Conservation (phyloP, 2,797 vertebrate genomes). For the Phalloptychus januarius region DNA sequence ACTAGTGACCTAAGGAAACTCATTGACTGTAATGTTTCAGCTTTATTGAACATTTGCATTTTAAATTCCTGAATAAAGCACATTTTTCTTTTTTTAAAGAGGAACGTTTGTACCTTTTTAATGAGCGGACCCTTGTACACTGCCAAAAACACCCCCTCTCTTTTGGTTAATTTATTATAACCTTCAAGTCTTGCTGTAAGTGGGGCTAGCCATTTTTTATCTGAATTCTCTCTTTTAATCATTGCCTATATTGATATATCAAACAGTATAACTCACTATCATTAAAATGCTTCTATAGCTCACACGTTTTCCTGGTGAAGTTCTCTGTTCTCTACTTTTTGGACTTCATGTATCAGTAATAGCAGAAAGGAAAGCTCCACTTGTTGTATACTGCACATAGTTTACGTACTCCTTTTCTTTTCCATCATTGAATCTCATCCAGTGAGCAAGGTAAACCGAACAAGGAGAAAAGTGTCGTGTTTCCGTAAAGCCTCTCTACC, state of each 20-base stretch:
- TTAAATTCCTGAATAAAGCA: neutral
- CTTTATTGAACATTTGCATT: neutral
- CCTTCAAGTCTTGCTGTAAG: neutral
- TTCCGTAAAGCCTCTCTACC: conserved; percentile 38
- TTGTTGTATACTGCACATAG: conserved; percentile 9
- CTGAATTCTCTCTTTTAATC: conserved; percentile 25
- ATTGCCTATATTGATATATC: conserved; percentile 41
- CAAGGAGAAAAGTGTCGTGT: conserved; percentile 16
- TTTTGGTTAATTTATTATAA: neutral
- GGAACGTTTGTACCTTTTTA: neutral
- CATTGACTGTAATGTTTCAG: neutral
- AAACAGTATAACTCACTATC: conserved; percentile 44
- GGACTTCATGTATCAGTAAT: conserved; percentile 19
- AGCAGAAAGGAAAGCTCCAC: neutral
- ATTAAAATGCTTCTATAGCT: conserved; percentile 60
- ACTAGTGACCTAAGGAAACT: neutral
- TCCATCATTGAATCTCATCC: conserved; percentile 39
- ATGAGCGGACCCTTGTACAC: neutral
- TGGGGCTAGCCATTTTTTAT: conserved; percentile 15
- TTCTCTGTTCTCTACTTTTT: conserved; percentile 30
- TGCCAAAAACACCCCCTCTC: neutral
- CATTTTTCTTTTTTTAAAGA: conserved; percentile 4
- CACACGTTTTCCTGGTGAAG: conserved; percentile 31
- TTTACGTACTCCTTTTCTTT: conserved; percentile 30
- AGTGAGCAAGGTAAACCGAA: conserved; percentile 18